Base-by-base conservation (phyloP, 2,888 invertebrate genomes). In the Amblyjoppa fuscipennis region DNA sequence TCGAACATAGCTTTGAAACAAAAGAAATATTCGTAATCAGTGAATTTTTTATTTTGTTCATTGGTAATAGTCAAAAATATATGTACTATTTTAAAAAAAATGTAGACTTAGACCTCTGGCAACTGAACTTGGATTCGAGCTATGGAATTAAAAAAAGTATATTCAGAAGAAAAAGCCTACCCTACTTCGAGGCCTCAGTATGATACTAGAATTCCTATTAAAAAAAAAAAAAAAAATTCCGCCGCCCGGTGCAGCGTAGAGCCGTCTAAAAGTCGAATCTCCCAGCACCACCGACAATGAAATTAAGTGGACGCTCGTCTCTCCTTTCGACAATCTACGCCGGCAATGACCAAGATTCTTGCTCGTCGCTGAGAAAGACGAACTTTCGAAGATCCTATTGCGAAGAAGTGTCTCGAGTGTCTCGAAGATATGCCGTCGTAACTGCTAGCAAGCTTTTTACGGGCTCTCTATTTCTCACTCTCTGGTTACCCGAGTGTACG, bases 381-480 rank as follows among this genome's bases (percentile, higher is more conserved):
- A 76, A 76, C 76, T 68, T 66, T 51, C 75, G 76, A 66, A 68
- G 76, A 76, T 76, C 66, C 66, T 76, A 53, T 76, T 76, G 68
- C 76, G 25, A 68, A 34, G 53, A 53, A 31, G 53, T 68, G 68
- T 68, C 76, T 76, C 76, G 66, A 66, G 66, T 76, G 51, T 76
- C 76, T 53, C 53, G 41, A 76, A 68, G 53, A 76, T 68, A 68
- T 56, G 76, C 51, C 61, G n/a, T 7, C 76, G 76, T 76, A 66
- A 68, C 66, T 51, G 38, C 31, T 41, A 41, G 53, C 76, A 53
- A 76, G 76, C 68, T 76, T 76, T 68, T 76, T 76, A 76, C 76
- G 53, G 13, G 25, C 34, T 75, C 68, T 68, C 51, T 76, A 68
- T 53, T 76, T 76, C 76, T 68, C 51, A 76, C 76, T 76, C 68